Conservation (phyloP, 2,113 vertebrate genomes). For the Seriola quinqueradiata region DNA sequence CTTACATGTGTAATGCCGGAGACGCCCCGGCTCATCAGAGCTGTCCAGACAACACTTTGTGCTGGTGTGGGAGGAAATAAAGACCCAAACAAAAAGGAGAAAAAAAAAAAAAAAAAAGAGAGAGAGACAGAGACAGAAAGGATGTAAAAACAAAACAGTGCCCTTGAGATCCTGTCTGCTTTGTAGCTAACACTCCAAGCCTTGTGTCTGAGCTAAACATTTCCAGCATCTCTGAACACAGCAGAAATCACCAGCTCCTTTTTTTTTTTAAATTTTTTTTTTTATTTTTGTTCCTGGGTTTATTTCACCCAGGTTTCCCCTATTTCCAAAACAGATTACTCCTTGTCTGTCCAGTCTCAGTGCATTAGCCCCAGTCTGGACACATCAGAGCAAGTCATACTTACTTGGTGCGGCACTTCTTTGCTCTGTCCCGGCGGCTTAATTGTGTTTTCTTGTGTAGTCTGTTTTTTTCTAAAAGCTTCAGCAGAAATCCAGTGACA, state of each 20-base stretch:
- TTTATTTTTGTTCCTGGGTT: not conserved
- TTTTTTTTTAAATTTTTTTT: not conserved
- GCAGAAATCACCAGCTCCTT: not conserved
- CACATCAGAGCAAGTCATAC: slow-evolving; percentile 64
- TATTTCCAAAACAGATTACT: slow-evolving; percentile 58
- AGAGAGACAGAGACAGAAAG: slow-evolving; percentile 1
- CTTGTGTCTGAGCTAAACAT: slow-evolving; percentile 21
- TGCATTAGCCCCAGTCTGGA: slow-evolving; percentile 52
- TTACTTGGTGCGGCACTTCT: slow-evolving; percentile 51
- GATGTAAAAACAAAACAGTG: slow-evolving; percentile 49
- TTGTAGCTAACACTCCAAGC: not conserved
- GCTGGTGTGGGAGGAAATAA: slow-evolving; percentile 53
- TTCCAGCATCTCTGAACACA: slow-evolving; percentile 32
- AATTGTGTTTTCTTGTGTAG: slow-evolving; percentile 67
- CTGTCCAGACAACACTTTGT: slow-evolving; percentile 69
- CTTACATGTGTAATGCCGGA: slow-evolving; percentile 71
- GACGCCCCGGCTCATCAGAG: slow-evolving; percentile 63
- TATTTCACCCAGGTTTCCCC: slow-evolving; percentile 29
- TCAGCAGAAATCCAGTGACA: slow-evolving; percentile 67
- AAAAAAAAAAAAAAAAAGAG: not conserved
- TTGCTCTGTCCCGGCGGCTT: slow-evolving; percentile 61
- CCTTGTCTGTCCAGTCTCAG: slow-evolving; percentile 47
- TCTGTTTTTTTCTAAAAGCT: slow-evolving; percentile 57
- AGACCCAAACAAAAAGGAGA: slow-evolving; percentile 24
- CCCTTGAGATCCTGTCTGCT: slow-evolving; percentile 36